phyloP scores from a whole-genome alignment of 2,888 invertebrate genomes.

The Chalcosyrphus nemorum region DNA sequence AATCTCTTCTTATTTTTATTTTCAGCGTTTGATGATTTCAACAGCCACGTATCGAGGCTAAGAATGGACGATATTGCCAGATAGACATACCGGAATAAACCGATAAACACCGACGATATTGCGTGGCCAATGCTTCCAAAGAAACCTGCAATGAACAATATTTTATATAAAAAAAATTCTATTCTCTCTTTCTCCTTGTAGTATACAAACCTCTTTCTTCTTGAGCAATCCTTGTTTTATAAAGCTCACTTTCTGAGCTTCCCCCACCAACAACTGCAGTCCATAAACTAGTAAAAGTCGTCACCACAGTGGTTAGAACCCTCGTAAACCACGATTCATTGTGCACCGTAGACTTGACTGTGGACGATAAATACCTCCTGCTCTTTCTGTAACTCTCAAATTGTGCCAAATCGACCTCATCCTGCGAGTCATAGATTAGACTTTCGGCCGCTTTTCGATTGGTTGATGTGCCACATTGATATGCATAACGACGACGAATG shows the following conservation, averaged over 20 bases:
- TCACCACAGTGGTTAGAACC: conserved; percentile 77
- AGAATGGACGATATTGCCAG: conserved; percentile 80
- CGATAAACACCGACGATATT: conserved; percentile 75
- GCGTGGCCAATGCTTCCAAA: conserved; percentile 75
- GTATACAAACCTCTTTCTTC: conserved; percentile 74
- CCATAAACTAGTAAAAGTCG: conserved; percentile 76
- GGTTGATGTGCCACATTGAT: conserved; percentile 41
- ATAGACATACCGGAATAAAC: conserved; percentile 77
- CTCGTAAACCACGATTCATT: conserved; percentile 77
- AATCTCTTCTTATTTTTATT: conserved; percentile 79
- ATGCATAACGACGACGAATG: conserved; percentile 79
- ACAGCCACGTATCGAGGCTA: conserved; percentile 79
- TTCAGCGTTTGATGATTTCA: conserved; percentile 77
- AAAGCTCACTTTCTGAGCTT: conserved; percentile 73
- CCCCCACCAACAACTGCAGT: conserved; percentile 70
- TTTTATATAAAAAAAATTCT: too few species aligned
- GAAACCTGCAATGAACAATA: conserved; percentile 74
- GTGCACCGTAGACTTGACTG: conserved; percentile 23
- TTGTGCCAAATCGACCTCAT: conserved; percentile 78
- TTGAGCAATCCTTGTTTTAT: conserved; percentile 74
- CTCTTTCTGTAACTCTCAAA: conserved; percentile 74
- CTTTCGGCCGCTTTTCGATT: conserved; percentile 73
- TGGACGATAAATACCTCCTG: conserved; percentile 43
- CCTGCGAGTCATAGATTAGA: conserved; percentile 80
- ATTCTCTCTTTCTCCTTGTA: too few species aligned